phyloP scores from a whole-genome alignment of 2,797 vertebrate species.

The Rhodeus uyekii region DNA sequence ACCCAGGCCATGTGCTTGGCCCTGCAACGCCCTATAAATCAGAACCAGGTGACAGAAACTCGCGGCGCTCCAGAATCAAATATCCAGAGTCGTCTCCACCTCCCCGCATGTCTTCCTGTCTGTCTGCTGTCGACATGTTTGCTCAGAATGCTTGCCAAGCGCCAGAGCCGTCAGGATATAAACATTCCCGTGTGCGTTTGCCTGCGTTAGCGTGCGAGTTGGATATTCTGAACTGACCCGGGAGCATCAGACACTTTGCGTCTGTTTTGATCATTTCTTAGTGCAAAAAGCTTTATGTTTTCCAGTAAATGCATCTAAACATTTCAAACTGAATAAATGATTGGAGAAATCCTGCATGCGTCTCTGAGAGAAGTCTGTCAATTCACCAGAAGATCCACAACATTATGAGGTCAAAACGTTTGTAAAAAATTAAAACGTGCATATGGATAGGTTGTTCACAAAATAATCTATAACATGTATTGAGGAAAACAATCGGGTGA shows the following conservation, averaged over 20 bases:
- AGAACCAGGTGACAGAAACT: slow-evolving; percentile 57
- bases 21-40: slow-evolving; percentile 50
- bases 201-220: neutral
- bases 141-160: slow-evolving; percentile 42
- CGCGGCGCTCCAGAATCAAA: slow-evolving; percentile 43
- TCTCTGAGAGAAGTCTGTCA: too few relatives aligned
- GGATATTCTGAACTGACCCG: neutral
- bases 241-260: slow-evolving; percentile 41
- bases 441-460: too few relatives aligned
- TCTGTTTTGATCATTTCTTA: slow-evolving; percentile 60
- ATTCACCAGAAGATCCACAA: too few relatives aligned
- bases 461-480: too few relatives aligned
- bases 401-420: too few relatives aligned
- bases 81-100: slow-evolving; percentile 45
- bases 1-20: neutral
- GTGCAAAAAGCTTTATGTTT: neutral
- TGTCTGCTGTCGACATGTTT: slow-evolving; percentile 48
- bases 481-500: too few relatives aligned
- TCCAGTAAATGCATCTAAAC: neutral
- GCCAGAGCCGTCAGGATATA: neutral
- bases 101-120: slow-evolving; percentile 43
- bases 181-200: neutral
- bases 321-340: too few relatives aligned
- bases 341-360: too few relatives aligned
- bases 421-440: too few relatives aligned